These are phyloP conservation scores for Seira musarum DNA, from an alignment of 2,888 invertebrate species.

Conservation along the genomic window DNA sequence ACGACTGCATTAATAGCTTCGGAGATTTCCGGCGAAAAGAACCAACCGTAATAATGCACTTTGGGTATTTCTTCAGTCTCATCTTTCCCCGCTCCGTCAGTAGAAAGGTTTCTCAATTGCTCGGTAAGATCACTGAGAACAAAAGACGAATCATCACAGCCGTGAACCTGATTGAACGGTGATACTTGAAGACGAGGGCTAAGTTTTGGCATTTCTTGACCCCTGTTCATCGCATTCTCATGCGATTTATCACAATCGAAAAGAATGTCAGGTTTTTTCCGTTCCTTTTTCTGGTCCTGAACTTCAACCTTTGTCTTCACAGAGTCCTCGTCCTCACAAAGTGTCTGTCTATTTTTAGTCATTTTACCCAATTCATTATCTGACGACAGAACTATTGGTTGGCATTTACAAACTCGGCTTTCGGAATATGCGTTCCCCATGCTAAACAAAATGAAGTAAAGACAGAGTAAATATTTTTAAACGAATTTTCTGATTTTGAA, in stretches of 20 bases:
- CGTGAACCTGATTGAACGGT: too few species aligned
- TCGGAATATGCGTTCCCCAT: constrained; percentile 36
- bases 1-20: constrained; percentile 23
- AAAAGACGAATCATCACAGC: neutral
- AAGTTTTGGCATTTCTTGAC: neutral
- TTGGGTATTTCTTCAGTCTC: constrained; percentile 40
- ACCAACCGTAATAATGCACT: constrained; percentile 60
- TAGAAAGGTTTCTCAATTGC: neutral
- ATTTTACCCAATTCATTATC: too few species aligned
- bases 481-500: too few species aligned
- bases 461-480: too few species aligned
- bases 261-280: neutral
- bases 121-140: neutral
- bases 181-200: neutral
- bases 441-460: too few species aligned
- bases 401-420: constrained; percentile 18
- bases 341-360: too few species aligned
- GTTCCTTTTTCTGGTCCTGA: neutral
- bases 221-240: too few species aligned
- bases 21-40: constrained; percentile 36
- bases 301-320: neutral
- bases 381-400: too few species aligned
- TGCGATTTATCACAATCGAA: too few species aligned
- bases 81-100: neutral
- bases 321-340: too few species aligned